A percentile compares a stretch with the other conserved stretches of the same genome.
Evolutionary conservation across 1,140 invertebrate species (phyloP).

Genomic region (Hydropsyche tenuis): DNA sequence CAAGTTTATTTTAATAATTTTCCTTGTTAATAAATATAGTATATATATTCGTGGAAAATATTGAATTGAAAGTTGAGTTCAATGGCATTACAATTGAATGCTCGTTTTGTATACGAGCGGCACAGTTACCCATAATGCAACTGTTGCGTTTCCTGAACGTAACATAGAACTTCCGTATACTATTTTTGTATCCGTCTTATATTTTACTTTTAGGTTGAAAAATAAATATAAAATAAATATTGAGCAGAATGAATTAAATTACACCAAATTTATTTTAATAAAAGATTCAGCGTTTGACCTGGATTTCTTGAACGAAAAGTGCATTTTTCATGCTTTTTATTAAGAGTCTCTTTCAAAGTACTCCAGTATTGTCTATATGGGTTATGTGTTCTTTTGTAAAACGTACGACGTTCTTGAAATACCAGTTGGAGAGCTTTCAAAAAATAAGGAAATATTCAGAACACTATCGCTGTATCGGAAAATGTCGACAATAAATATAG

Average conservation of each 20-base stretch:
- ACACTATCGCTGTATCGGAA: not conserved
- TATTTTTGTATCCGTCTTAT: not conserved
- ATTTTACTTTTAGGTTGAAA: too few species aligned
- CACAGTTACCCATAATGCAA: slow-evolving; percentile 19
- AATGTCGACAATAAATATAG: slow-evolving; percentile 9
- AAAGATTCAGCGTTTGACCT: too few species aligned
- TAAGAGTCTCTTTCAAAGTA: not conserved
- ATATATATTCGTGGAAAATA: too few species aligned
- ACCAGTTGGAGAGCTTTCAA: slow-evolving; percentile 22
- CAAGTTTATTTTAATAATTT: too few species aligned
- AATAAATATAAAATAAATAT: too few species aligned
- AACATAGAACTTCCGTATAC: slow-evolving; percentile 1
- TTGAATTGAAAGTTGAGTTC: too few species aligned
- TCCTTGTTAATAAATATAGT: too few species aligned
- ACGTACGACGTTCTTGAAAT: not conserved
- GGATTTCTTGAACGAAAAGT: too few species aligned
- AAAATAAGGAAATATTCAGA: slow-evolving; percentile 12
- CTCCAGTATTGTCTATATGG: not conserved
- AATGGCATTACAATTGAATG: too few species aligned
- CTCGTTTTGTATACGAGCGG: not conserved
- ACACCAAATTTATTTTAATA: too few species aligned
- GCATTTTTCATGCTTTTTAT: not conserved
- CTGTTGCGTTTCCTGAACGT: not conserved
- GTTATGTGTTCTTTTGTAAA: not conserved
- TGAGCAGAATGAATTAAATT: too few species aligned